Conservation (phyloP, 1,140 invertebrate species). For the Heliconius himera region DNA sequence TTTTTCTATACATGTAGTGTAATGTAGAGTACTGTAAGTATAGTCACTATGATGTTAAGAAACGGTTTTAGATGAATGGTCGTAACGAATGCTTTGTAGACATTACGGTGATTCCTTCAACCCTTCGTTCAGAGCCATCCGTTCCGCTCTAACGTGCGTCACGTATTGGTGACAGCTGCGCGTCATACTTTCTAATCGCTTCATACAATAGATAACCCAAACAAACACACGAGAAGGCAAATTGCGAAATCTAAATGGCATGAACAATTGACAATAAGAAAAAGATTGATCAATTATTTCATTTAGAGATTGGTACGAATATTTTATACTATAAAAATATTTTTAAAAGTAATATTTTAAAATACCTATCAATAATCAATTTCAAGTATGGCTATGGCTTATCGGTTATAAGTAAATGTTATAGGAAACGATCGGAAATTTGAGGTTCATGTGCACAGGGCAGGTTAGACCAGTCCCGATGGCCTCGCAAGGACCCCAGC, state of each 20-base stretch:
- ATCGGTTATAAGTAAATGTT: conserved; percentile 56
- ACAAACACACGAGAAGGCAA: conserved; percentile 66
- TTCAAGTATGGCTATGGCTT: neutral
- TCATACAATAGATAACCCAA: conserved; percentile 66
- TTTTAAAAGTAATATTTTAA: neutral
- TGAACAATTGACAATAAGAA: conserved; percentile 63
- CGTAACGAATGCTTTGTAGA: conserved; percentile 76
- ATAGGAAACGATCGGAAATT: conserved; percentile 78
- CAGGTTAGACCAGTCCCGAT: conserved; percentile 81
- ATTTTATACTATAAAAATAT: neutral
- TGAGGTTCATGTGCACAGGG: conserved; percentile 76
- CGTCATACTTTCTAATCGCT: conserved; percentile 76
- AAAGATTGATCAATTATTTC: conserved; percentile 68
- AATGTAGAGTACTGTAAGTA: neutral
- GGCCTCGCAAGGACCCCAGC: conserved; percentile 79
- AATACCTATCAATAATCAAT: neutral
- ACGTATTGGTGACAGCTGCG: conserved; percentile 77
- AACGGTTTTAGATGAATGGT: conserved; percentile 60
- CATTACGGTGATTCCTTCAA: conserved; percentile 64
- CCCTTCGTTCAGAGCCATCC: conserved; percentile 69
- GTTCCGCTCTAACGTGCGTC: conserved; percentile 76
- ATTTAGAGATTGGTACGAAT: neutral
- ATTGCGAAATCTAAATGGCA: conserved; percentile 69
- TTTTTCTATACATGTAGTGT: neutral
- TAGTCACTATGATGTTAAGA: conserved; percentile 42